A percentile compares a stretch with the other conserved stretches of the same genome.
phyloP scores from a whole-genome alignment of 1,140 invertebrate species.

The Drosophila rufa region DNA sequence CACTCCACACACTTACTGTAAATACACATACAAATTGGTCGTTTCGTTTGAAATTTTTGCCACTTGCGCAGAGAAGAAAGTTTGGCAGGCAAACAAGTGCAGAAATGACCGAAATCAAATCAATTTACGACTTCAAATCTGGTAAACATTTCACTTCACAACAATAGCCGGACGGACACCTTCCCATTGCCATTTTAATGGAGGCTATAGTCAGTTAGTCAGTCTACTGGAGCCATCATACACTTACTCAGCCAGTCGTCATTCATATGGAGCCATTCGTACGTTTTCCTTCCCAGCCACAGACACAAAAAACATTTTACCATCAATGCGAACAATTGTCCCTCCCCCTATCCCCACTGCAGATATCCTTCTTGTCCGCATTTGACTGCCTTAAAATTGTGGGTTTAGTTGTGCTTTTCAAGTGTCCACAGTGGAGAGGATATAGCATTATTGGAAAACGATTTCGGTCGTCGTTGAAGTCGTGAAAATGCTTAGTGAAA shows the following conservation, averaged over 20 bases:
- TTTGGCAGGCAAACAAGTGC: constrained; percentile 42
- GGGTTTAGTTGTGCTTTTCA: constrained; percentile 23
- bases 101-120: constrained; percentile 67
- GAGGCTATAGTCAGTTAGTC: constrained; percentile 42
- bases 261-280: constrained; percentile 26
- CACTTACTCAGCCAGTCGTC: constrained; percentile 15
- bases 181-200: constrained; percentile 2
- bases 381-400: constrained; percentile 25
- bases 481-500: neutral
- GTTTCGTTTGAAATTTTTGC: constrained; percentile 50
- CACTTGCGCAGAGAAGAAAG: constrained; percentile 31
- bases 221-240: constrained; percentile 21
- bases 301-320: constrained; percentile 48
- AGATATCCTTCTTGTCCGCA: constrained; percentile 7
- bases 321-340: constrained; percentile 28
- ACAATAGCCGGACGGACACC: constrained; percentile 37
- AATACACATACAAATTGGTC: constrained; percentile 40
- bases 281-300: constrained; percentile 3
- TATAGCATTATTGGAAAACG: constrained; percentile 6
- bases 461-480: neutral
- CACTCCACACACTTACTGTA: constrained; percentile 1
- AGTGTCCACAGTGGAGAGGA: constrained; percentile 1
- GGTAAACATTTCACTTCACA: constrained; percentile 60
- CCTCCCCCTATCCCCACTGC: neutral
- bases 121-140: constrained; percentile 73